Evolutionary conservation across 2,888 invertebrate species (phyloP), one percentile per base, ranked within the genome.

Genomic region (Unio pictorum): DNA sequence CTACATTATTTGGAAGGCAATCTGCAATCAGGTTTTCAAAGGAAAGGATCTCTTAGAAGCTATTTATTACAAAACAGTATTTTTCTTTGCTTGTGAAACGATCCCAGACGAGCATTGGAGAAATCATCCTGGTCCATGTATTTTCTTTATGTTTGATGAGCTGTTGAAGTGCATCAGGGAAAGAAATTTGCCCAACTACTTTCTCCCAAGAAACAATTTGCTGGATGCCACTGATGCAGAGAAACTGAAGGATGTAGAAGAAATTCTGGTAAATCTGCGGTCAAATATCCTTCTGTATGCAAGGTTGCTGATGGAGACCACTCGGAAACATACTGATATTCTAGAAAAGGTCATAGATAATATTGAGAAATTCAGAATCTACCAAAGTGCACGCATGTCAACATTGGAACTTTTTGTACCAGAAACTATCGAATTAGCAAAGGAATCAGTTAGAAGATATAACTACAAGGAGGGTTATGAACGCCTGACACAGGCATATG

Each of bases 61-160:
- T 2, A 64, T 55, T 15, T 67, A 60, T 23, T 28, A 67, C 8
- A 76, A 74, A 59, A 71, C 65, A 8, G 64, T 76, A 0, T 81
- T 81, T 65, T 72, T 81, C 34, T 78, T 75, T 58, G 71, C 75
- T 0, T 81, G 81, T 72, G 81, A 81, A 69, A 67, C 70, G 66
- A 62, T 78, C 6, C 78, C 79, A 20, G 28, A 34, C 1, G 70
- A 70, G 20, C 60, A 55, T 23, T 80, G 80, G 80, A 56, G 63
- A 28, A 26, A 67, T 1, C 69, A 63, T 26, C 26, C 64, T 15
- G 78, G 69, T 2, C 71, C 78, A 3, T 80, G 80, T 60, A 23
- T 80, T 1, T 18, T 78, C 0, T 74, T 71, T 60, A 68, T 80
- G 69, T 26, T 76, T n/a, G 68, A 73, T 45, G 64, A 65, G 28